phyloP scores from a whole-genome alignment of 2,797 vertebrate species.

The Sandelia bainsii region DNA sequence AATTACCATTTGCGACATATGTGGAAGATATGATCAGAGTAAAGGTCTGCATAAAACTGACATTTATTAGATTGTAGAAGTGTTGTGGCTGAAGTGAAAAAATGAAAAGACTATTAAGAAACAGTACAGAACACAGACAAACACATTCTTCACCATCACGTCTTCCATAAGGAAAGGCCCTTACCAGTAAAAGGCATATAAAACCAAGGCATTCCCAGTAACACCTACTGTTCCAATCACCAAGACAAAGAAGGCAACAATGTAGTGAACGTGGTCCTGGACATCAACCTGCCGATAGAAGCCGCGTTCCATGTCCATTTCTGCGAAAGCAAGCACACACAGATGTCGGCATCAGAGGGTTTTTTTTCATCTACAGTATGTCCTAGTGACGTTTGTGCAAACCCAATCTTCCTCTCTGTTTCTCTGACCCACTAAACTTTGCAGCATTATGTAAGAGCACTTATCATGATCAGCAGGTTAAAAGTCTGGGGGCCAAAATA shows the following conservation, averaged over 20 bases:
- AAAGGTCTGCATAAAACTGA: background rate
- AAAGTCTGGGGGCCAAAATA: slow-evolving; percentile 22
- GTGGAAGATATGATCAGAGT: background rate
- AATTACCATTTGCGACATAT: too few species aligned
- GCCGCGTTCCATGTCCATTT: slow-evolving; percentile 75
- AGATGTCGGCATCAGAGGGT: slow-evolving; percentile 21
- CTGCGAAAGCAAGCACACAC: slow-evolving; percentile 43
- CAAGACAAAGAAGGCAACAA: slow-evolving; percentile 83
- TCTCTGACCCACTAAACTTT: slow-evolving; percentile 34
- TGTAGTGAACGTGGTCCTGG: slow-evolving; percentile 83
- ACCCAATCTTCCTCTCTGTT: background rate
- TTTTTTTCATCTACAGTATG: background rate
- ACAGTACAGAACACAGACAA: background rate
- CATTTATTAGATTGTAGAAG: too few species aligned
- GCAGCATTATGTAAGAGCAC: slow-evolving; percentile 36
- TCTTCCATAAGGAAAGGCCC: slow-evolving; percentile 17
- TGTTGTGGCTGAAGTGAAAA: too few species aligned
- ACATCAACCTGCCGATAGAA: slow-evolving; percentile 84
- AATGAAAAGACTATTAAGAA: too few species aligned
- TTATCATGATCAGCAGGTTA: slow-evolving; percentile 20
- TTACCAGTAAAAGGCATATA: slow-evolving; percentile 86
- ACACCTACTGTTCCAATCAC: slow-evolving; percentile 84
- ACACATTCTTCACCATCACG: background rate
- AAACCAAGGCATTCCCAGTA: slow-evolving; percentile 83
- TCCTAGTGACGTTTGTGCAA: slow-evolving; percentile 13